Evolutionary conservation across 2,113 vertebrate species (phyloP).

Genomic region (Murina feae): DNA sequence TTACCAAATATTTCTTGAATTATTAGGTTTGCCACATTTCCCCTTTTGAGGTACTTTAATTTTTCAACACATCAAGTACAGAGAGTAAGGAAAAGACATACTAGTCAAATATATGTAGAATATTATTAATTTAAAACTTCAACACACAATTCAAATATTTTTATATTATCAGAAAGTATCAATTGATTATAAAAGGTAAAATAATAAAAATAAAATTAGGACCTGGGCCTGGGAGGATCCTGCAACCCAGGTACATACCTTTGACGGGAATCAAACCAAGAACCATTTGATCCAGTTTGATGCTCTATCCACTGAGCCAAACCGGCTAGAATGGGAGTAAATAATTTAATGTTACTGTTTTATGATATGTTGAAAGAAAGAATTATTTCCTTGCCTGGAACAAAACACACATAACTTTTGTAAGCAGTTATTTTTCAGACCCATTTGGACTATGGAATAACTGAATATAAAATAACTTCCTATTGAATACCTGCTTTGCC

Average conservation of each 20-base stretch:
- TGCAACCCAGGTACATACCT: too few relatives aligned
- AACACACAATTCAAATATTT: constrained; percentile 6
- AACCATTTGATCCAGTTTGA: too few relatives aligned
- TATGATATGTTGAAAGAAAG: neutral
- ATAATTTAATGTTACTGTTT: constrained; percentile 6
- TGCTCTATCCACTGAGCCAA: too few relatives aligned
- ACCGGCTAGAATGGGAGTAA: neutral
- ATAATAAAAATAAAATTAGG: neutral
- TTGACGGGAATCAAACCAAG: too few relatives aligned
- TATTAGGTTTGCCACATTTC: constrained; percentile 5
- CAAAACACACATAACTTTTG: neutral
- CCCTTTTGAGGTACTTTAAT: neutral
- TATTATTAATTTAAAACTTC: neutral
- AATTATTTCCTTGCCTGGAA: constrained; percentile 1
- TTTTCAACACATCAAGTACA: neutral
- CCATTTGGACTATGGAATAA: neutral
- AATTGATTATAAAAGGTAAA: neutral
- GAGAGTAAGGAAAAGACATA: neutral
- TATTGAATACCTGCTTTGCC: neutral
- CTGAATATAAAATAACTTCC: neutral
- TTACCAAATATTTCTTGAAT: neutral
- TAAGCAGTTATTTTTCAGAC: neutral
- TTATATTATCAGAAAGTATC: neutral
- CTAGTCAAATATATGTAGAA: neutral
- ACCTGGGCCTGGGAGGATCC: too few relatives aligned